These are phyloP conservation scores for Rhabdophis nuchalis DNA, from an alignment of 2,797 vertebrate species.

Conservation along the genomic window DNA sequence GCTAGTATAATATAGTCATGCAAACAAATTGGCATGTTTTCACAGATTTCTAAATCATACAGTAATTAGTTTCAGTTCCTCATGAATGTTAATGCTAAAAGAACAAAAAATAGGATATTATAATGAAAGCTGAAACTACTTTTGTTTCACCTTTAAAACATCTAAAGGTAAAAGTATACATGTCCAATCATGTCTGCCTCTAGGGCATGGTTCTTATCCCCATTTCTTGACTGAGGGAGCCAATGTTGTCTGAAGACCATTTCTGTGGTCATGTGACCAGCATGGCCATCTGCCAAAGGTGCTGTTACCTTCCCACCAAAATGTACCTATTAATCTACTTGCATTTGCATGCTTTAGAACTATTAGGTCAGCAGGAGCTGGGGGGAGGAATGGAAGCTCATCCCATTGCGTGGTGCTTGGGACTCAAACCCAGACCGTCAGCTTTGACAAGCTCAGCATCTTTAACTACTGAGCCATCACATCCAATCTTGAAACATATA, in stretches of 20 bases:
- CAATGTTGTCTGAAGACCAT: background rate
- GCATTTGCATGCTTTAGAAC: background rate
- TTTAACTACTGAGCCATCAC: background rate
- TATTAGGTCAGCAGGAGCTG: background rate
- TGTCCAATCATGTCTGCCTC: background rate
- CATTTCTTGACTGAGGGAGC: background rate
- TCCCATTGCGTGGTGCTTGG: background rate
- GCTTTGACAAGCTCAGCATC: background rate
- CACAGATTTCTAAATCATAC: constrained; percentile 24
- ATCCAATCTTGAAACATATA: background rate
- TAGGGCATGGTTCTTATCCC: background rate
- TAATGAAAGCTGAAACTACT: background rate
- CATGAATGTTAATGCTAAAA: constrained; percentile 34
- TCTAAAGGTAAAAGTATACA: background rate
- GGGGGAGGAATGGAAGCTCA: background rate
- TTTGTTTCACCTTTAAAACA: background rate
- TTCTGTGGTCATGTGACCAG: background rate
- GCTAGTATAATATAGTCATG: background rate
- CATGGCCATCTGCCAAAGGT: background rate
- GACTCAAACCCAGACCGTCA: background rate
- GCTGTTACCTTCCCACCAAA: background rate
- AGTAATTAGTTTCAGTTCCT: constrained; percentile 22
- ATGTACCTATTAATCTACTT: background rate
- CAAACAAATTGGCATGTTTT: background rate
- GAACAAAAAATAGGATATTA: constrained; percentile 51